A percentile compares a stretch with the other conserved stretches of the same genome.
Evolutionary conservation across 30 jellyfish, hydroid and myxozoan genomes (phyloP).

Genomic region (Rhopilema esculentum): DNA sequence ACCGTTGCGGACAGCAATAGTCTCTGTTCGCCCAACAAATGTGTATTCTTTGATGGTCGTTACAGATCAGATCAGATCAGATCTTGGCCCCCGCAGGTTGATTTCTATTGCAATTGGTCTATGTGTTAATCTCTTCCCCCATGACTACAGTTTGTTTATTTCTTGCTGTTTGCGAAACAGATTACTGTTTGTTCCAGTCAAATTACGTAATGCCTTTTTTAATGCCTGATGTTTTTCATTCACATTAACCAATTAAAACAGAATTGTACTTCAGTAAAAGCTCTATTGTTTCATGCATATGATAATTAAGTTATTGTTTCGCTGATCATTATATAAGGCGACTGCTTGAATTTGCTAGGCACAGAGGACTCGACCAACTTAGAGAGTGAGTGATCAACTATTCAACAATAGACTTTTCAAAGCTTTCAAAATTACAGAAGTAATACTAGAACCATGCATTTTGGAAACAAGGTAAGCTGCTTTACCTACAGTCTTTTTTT

Average conservation of each 20-base stretch:
- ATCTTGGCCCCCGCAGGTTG: not conserved
- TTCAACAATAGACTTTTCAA: not conserved
- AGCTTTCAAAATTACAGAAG: too few species aligned
- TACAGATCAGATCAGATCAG: not conserved
- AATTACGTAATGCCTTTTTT: not conserved
- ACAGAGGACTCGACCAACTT: not conserved
- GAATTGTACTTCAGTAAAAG: not conserved
- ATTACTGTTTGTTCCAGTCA: not conserved
- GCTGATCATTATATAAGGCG: not conserved
- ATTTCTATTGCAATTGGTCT: not conserved
- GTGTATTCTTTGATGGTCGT: not conserved
- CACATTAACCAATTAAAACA: not conserved
- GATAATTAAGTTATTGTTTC: not conserved
- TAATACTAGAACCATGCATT: too few species aligned
- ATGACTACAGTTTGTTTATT: not conserved
- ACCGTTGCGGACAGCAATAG: not conserved
- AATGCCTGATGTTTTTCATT: not conserved
- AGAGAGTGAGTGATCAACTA: not conserved
- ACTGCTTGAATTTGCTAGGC: not conserved
- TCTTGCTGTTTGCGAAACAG: not conserved
- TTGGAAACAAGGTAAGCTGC: too few species aligned
- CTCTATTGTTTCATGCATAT: not conserved
- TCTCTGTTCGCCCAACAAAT: not conserved
- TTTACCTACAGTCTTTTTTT: too few species aligned
- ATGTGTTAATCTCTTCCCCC: not conserved